These are phyloP conservation scores for Leptogaster cylindrica DNA, from an alignment of 2,888 invertebrate species.

Conservation along the genomic window DNA sequence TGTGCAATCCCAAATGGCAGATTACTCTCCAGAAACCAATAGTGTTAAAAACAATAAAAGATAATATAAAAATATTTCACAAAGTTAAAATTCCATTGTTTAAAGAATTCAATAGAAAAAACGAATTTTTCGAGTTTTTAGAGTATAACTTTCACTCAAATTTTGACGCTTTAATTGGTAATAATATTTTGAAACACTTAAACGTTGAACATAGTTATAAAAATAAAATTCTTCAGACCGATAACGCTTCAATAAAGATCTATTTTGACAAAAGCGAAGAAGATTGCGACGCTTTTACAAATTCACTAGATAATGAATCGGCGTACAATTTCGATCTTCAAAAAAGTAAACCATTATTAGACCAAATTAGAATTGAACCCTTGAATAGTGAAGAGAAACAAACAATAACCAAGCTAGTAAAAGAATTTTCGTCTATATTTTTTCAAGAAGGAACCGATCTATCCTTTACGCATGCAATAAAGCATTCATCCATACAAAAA, in stretches of 20 bases:
- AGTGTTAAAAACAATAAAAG: neutral
- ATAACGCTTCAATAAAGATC: neutral
- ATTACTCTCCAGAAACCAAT: neutral
- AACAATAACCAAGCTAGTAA: neutral
- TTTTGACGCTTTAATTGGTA: neutral
- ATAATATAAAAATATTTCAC: neutral
- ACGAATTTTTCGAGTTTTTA: neutral
- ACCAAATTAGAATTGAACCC: slow-evolving; percentile 13
- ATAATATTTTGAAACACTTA: neutral
- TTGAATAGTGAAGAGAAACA: neutral
- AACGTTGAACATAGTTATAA: neutral
- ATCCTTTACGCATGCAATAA: slow-evolving; percentile 1
- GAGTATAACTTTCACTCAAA: neutral
- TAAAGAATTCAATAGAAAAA: neutral
- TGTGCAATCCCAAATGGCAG: slow-evolving; percentile 15
- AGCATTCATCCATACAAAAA: slow-evolving; percentile 6
- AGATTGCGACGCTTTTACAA: too few species aligned
- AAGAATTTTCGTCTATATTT: neutral
- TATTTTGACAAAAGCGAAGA: neutral
- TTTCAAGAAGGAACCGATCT: neutral
- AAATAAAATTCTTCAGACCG: neutral
- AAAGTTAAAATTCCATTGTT: neutral
- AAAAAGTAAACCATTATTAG: neutral
- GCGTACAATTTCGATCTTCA: neutral
- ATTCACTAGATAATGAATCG: too few species aligned